Evolutionary conservation across 2,113 vertebrate genomes (phyloP).

Genomic region (Spilogale gracilis): DNA sequence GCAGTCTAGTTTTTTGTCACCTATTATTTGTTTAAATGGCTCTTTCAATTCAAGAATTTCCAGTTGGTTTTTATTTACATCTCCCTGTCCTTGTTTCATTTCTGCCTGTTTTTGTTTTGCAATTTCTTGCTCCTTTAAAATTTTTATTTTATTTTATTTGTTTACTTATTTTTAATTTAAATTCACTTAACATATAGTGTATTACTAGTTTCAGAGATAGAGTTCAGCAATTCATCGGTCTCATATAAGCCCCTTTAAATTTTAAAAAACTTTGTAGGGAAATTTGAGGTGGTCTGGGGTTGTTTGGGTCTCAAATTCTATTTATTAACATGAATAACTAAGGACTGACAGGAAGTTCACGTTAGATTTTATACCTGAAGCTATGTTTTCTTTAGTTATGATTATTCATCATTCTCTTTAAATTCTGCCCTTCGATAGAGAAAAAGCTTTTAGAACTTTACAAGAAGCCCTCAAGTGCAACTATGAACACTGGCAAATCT

Average conservation of each 20-base stretch:
- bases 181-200: not conserved
- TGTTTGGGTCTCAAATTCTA: not conserved
- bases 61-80: not conserved
- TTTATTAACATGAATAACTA: not conserved
- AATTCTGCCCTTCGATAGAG: constrained; percentile 86
- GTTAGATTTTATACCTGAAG: not conserved
- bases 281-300: not conserved
- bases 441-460: constrained; percentile 95
- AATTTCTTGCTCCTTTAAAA: constrained; percentile 13
- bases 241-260: not conserved
- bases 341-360: not conserved
- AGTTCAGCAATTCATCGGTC: not conserved
- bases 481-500: constrained; percentile 99
- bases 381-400: not conserved
- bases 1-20: not conserved
- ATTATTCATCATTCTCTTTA: not conserved
- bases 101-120: constrained; percentile 15
- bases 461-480: constrained; percentile 98
- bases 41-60: constrained; percentile 26
- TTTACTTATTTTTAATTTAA: not conserved
- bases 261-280: not conserved
- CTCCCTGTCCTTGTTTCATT: constrained; percentile 4
- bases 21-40: not conserved
- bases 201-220: not conserved
- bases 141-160: not conserved